Base-by-base conservation (phyloP, 1,140 invertebrate genomes). In the Drosophila navojoa region DNA sequence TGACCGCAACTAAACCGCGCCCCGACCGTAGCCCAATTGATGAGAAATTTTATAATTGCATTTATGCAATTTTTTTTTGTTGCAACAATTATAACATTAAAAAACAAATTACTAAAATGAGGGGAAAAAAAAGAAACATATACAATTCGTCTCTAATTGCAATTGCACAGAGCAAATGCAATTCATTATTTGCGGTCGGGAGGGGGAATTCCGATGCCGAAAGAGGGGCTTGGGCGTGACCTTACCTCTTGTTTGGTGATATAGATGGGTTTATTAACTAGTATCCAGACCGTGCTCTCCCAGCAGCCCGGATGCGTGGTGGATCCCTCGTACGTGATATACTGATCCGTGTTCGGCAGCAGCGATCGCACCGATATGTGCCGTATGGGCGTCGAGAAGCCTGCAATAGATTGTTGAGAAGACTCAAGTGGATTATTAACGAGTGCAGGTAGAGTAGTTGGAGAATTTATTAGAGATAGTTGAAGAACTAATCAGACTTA, bases 291-390 rank as follows among this genome's bases (percentile, higher is more conserved):
- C 9, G 96, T 96, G 15, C 96, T 98, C 92, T 98, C 97, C 96
- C 97, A 97, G 92, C 97, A 98, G 22, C 96, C 97, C 4, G 98
- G 98, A 93, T 97, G 97, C 59, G 98, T 99, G 32, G 97, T 97
- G 52, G 97, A 98, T n/a, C 98, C 98, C 92, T 99, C 98, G 92
- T 99, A 99, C n/a, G 98, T 99, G 93, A 99, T 97, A 93, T 98
- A 99, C 79, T 97, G 95, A 73, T 96, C 95, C 4, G 97, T 98
- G 78, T 96, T 95, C 22, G 98, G 98, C 64, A 99, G 93, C 25
- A 99, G 93, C 49, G 95, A 96, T 81, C 95, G 95, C 69, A 98
- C 93, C 15, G 97, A 97, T 76, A 98, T 93, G 90, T 97, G 95
- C 78, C 95, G 94, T 69, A 98, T 96, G n/a, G 95, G 94, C 50